Evolutionary conservation across 2,888 invertebrate species (phyloP), one percentile per base, ranked within the genome.

Genomic region (Plebejus argus): DNA sequence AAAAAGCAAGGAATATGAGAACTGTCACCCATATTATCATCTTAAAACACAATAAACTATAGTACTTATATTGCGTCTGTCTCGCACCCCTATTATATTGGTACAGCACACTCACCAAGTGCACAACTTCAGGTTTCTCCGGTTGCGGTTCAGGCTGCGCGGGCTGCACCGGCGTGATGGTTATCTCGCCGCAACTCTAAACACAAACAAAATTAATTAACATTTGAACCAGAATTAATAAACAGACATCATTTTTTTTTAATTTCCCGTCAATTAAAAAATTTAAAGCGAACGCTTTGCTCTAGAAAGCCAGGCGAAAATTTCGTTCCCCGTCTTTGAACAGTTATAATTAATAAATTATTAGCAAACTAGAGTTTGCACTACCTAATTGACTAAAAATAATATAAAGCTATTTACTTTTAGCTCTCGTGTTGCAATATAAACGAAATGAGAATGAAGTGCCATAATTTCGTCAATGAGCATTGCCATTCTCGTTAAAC

Each of bases 111-210:
- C 91, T 89, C 77, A 94, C 94, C 87, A 94, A 81, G 79, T 94
- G 94, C 6, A 94, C 94, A 6, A 94, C 92, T 77, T 93, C 94
- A 0, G 90, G 70, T 80, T 93, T 93, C 80, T 92, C 92, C 0
- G 87, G 83, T 80, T 86, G 88, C 3, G 89, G 83, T 20, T 91
- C 91, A 6, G 86, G 82, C 79, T 90, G 90, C 76, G 91, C 87
- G 6, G 94, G 93, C 86, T 93, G 93, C 79, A 95, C 95, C 74
- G 95, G 95, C 15, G 95, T 95, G 80, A 95, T 95, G 23, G 95
- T 95, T 80, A 95, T 95, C 87, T 95, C 95, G 66, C 95, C 95
- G 82, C 95, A 94, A 82, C 94, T 94, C 94, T 95, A 91, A 79
- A 89, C 87, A 81, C 10, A 18, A 58, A 75, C 53, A 66, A 66